Evolutionary conservation across 2,888 invertebrate genomes (phyloP), one percentile per base, ranked within the genome.

Genomic region (Tetranychus truncatus): DNA sequence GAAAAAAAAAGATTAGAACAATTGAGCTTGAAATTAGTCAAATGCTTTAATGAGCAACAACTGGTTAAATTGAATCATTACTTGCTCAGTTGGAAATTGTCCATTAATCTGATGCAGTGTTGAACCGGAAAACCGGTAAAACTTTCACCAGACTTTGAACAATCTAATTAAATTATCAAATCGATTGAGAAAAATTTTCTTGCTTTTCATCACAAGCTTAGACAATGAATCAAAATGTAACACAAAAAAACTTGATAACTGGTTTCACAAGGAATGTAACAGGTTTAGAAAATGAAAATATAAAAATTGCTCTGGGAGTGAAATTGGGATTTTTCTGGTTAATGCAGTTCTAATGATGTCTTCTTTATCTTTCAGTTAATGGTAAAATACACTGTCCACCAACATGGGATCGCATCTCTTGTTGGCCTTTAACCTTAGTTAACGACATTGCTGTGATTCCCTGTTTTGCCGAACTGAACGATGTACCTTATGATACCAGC

Each of bases 381-480:
- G 55, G 55, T 7, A 55, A 55, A 55, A 55, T 55, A 55, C 15
- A 55, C 15, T 55, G 55, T 55, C 15, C 55, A 55, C 55, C 55
- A 55, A 55, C 55, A 55, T 79, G 78, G 77, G 78, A 79, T 74
- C 77, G 78, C 5, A 84, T 91, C 76, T 84, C 91, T 66, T 93
- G 92, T 82, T 93, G 92, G 93, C 91, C 91, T 18, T 86, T 88
- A 3, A 91, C 92, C 1, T 85, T 87, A 0, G 87, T 87, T 77
- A 89, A 88, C 78, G 86, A 88, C 0, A 82, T 87, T 74, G 89
- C 90, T 1, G 84, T 87, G 45, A 86, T 91, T 78, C 87, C 88
- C 72, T 93, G 93, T 82, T 90, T 92, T 81, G 87, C 87, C 72
- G 89, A 91, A 80, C 85, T 92, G 76, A 86, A 88, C 79, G 90